Conservation (phyloP, 2,888 invertebrate genomes). For the Fabriciana adippe region DNA sequence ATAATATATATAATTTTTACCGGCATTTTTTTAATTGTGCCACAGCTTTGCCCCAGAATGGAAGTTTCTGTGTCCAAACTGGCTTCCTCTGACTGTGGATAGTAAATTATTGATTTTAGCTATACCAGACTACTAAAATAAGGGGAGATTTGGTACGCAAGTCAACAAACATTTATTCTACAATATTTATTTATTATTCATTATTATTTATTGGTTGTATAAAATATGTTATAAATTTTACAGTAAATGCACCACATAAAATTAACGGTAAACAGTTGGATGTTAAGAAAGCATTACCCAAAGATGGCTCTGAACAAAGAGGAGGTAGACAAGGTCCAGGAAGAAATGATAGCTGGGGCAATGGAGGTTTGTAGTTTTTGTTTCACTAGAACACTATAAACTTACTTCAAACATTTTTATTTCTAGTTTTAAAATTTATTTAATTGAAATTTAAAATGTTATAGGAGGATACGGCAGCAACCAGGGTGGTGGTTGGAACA, state of each 20-base stretch:
- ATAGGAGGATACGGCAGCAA: constrained; percentile 79
- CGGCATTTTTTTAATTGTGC: constrained; percentile 33
- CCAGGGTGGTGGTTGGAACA: constrained; percentile 65
- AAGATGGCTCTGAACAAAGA: constrained; percentile 85
- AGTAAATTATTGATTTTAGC: constrained; percentile 74
- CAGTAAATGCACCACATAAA: constrained; percentile 91
- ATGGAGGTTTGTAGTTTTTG: constrained; percentile 47
- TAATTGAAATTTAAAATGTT: constrained; percentile 22
- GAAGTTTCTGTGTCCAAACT: constrained; percentile 66
- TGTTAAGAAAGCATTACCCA: constrained; percentile 96
- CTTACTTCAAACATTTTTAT: too few relatives aligned
- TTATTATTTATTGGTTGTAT: constrained; percentile 19
- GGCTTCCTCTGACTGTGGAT: constrained; percentile 81
- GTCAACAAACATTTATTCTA: constrained; percentile 61
- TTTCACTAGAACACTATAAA: too few relatives aligned
- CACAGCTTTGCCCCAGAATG: constrained; percentile 80
- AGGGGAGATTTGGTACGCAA: constrained; percentile 74
- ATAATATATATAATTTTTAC: not conserved
- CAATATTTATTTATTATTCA: constrained; percentile 18
- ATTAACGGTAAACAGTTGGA: constrained; percentile 94
- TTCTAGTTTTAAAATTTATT: not conserved
- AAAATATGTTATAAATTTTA: constrained; percentile 30
- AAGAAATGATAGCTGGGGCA: constrained; percentile 68
- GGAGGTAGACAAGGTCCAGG: constrained; percentile 77
- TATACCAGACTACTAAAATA: constrained; percentile 66